Evolutionary conservation across 1,140 invertebrate genomes (phyloP).

Genomic region (Zaprionus vittiger): DNA sequence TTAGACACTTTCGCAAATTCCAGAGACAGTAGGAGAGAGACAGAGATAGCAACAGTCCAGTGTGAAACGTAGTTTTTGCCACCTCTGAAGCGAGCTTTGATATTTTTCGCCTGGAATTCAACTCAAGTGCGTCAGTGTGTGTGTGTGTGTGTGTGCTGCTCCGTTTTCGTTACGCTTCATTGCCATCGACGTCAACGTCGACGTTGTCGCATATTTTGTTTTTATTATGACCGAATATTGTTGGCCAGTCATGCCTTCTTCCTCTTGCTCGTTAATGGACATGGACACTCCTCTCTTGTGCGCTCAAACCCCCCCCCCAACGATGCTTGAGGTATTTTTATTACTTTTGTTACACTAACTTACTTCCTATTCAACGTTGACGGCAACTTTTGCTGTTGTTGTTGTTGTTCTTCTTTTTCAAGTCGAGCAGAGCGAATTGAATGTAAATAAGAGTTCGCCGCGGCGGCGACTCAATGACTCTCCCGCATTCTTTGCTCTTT

Average conservation of each 20-base stretch:
- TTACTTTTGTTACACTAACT: slow-evolving; percentile 80
- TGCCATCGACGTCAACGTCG: slow-evolving; percentile 40
- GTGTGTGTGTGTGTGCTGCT: slow-evolving; percentile 16
- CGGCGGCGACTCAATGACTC: background rate
- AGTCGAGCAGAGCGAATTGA: slow-evolving; percentile 18
- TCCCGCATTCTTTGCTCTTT: slow-evolving; percentile 22
- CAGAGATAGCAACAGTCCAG: background rate
- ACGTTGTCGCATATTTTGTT: slow-evolving; percentile 65
- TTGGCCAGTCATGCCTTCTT: slow-evolving; percentile 44
- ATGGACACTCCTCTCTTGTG: slow-evolving; percentile 38
- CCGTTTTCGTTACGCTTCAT: slow-evolving; percentile 77
- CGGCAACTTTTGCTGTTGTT: slow-evolving; percentile 24
- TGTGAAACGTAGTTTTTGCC: slow-evolving; percentile 13
- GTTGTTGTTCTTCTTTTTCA: slow-evolving; percentile 16
- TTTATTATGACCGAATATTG: slow-evolving; percentile 81
- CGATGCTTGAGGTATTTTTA: slow-evolving; percentile 72
- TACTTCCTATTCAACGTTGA: slow-evolving; percentile 70
- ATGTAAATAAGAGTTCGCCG: slow-evolving; percentile 37
- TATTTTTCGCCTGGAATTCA: slow-evolving; percentile 60
- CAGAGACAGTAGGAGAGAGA: slow-evolving; percentile 1
- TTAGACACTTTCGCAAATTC: slow-evolving; percentile 22
- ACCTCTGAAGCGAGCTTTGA: slow-evolving; percentile 13
- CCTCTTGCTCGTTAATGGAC: slow-evolving; percentile 56
- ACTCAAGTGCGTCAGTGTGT: slow-evolving; percentile 24
- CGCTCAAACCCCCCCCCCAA: background rate